These are phyloP conservation scores for Homarus gammarus DNA, from an alignment of 2,888 invertebrate genomes.

Conservation along the genomic window DNA sequence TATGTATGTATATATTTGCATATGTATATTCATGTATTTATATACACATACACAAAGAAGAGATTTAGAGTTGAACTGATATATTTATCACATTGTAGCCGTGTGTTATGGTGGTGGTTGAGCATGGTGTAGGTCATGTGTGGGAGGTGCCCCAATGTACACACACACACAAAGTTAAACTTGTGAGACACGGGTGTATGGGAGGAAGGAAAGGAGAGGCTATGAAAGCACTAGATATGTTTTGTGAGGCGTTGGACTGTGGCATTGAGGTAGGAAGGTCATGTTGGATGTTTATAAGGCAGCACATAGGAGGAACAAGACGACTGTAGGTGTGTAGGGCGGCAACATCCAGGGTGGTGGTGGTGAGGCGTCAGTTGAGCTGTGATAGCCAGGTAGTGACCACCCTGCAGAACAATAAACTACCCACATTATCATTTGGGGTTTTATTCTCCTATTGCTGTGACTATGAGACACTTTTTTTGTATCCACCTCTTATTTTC, in stretches of 20 bases:
- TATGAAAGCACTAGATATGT: no score
- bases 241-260: no score
- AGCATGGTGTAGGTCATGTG: background rate
- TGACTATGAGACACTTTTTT: no score
- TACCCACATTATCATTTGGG: constrained; percentile 42
- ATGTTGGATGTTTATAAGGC: no score
- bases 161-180: background rate
- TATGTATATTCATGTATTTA: background rate
- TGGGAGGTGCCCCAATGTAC: background rate
- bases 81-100: background rate
- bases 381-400: constrained; percentile 58
- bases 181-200: no score
- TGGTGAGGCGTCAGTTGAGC: constrained; percentile 33
- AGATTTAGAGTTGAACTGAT: background rate
- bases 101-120: constrained; percentile 1
- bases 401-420: constrained; percentile 64
- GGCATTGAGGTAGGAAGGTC: no score
- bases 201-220: no score
- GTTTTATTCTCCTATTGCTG: background rate
- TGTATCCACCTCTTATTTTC: background rate
- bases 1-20: background rate
- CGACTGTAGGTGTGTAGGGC: constrained; percentile 9
- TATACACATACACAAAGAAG: background rate
- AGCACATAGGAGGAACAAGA: no score
- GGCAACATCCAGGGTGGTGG: constrained; percentile 35